A percentile compares a stretch with the other conserved stretches of the same genome.
phyloP scores from a whole-genome alignment of 1,140 invertebrate species.

The Helicoverpa zea region DNA sequence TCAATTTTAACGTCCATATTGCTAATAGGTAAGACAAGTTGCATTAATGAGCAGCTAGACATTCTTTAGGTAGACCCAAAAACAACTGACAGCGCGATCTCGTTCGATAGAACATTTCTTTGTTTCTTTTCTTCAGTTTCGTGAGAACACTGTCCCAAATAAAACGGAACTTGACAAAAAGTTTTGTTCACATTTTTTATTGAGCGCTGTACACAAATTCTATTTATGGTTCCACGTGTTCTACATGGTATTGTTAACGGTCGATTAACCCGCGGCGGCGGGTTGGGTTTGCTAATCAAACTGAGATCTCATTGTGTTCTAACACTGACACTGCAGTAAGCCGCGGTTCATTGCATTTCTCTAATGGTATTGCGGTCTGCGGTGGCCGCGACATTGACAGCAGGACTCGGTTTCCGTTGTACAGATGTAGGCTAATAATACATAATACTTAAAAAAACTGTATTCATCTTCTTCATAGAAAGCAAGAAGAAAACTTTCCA shows the following conservation, averaged over 20 bases:
- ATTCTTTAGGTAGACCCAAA: no score
- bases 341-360: constrained; percentile 30
- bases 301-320: constrained; percentile 30
- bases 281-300: constrained; percentile 34
- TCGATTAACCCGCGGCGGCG: constrained; percentile 9
- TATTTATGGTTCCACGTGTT: constrained; percentile 3
- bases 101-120: no score
- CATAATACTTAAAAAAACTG: neutral
- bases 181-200: neutral
- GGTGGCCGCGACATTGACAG: constrained; percentile 32
- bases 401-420: neutral
- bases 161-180: no score
- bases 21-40: no score
- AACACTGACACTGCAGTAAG: constrained; percentile 21
- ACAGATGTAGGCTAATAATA: no score
- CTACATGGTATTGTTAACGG: constrained; percentile 10
- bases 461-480: neutral
- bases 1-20: neutral
- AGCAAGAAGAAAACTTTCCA: neutral
- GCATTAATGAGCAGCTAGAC: no score
- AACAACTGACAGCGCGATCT: no score
- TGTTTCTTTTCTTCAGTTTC: no score
- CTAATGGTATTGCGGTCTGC: constrained; percentile 23
- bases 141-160: no score
- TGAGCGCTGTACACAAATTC: neutral